These are phyloP conservation scores for Aleiodes leptofemur DNA, from an alignment of 2,888 invertebrate genomes.

Conservation along the genomic window DNA sequence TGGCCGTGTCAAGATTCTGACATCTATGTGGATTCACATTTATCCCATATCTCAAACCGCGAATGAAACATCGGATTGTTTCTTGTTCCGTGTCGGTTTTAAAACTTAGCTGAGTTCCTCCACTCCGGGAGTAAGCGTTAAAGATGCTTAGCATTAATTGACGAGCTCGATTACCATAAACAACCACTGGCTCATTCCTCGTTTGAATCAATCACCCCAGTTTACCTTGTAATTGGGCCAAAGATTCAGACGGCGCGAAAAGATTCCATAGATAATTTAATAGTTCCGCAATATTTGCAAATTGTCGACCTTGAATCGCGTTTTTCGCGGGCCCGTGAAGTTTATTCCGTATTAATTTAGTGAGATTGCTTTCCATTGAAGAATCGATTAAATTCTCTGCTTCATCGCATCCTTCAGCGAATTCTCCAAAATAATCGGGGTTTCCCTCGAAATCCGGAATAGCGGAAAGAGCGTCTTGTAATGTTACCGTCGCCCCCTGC, in stretches of 20 bases:
- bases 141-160: conserved; percentile 4
- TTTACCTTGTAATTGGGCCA: conserved; percentile 26
- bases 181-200: conserved; percentile 4
- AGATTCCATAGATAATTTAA: conserved; percentile 2
- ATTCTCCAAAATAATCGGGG: background rate
- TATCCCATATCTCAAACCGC: background rate
- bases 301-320: conserved; percentile 2
- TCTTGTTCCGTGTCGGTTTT: background rate
- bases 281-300: background rate
- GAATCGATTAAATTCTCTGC: background rate
- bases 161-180: conserved; percentile 12
- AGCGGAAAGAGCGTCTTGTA: conserved; percentile 9
- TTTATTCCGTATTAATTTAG: conserved; percentile 1
- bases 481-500: background rate
- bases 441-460: conserved; percentile 17
- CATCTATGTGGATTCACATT: background rate
- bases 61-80: background rate
- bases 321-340: background rate
- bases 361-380: background rate
- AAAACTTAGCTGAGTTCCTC: background rate
- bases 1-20: background rate
- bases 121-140: background rate
- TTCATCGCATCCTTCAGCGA: conserved; percentile 18
- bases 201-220: conserved; percentile 1
- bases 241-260: conserved; percentile 5